Evolutionary conservation across 2,113 vertebrate species (phyloP), one percentile per base, ranked within the genome.

Genomic region (Hemiprocne comata): DNA sequence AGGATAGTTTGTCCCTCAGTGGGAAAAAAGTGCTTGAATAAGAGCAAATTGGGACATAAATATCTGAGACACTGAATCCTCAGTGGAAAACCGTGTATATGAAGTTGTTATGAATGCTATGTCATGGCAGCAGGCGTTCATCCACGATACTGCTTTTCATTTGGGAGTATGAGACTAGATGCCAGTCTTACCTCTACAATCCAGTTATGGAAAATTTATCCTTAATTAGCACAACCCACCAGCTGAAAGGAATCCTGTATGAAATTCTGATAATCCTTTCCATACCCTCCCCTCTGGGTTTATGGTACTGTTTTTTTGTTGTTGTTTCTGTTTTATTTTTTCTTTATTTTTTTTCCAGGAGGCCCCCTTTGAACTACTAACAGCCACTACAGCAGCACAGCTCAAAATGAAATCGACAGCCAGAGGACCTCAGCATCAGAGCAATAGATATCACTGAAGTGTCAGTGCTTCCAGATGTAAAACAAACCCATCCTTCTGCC

Each of bases 11-110:
- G 26, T 55, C 29, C 51, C 33, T 76, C 24, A 6, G 21, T 34
- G 25, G 15, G 7, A 75, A 85, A 74, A 81, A 53, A 19, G 19
- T 6, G 8, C 53, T 82, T 82, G 57, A 85, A 69, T 87, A 79
- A 73, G 15, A 76, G 20, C 38, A 69, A 90, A 69, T 16, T 69
- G 48, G 33, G 79, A 87, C 20, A 85, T 78, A 87, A 93, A 87
- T 87, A 85, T 42, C 7, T 0, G 8, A 95, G 38, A 7, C 34
- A 51, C 55, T 87, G 48, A 87, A 74, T 71, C 61, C 70, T 74
- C 61, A 26, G 48, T 34, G 71, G 57, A 87, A 71, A 78, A 66
- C 13, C 51, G 3, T 61, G 7, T 61, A 29, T 54, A 36, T 38
- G 62, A 93, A 87, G 31, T 60, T 61, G 15, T 73, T 84, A 67